Evolutionary conservation across 2,797 vertebrate species (phyloP).

Genomic region (Phoebastria nigripes): DNA sequence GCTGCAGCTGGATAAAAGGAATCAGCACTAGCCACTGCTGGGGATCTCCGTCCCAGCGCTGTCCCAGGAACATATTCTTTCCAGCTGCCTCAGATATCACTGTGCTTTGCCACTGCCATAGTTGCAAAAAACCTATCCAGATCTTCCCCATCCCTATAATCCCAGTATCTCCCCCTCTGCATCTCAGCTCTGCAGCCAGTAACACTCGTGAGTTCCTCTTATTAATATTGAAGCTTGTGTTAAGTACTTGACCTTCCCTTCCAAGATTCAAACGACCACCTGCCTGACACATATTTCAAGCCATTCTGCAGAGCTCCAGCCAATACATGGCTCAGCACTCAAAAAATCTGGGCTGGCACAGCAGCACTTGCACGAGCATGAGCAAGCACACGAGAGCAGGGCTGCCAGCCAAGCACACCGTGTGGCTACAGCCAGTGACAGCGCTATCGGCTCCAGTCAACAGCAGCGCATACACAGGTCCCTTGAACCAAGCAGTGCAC

Average conservation of each 20-base stretch:
- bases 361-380: neutral
- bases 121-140: neutral
- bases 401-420: neutral
- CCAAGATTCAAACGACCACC: neutral
- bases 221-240: neutral
- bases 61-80: neutral
- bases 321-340: neutral
- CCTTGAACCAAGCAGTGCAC: neutral
- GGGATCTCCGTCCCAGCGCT: neutral
- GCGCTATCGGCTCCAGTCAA: fast-evolving
- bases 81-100: neutral
- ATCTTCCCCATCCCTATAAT: neutral
- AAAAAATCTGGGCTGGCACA: neutral
- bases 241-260: neutral
- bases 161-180: neutral
- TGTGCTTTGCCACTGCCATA: neutral
- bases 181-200: neutral
- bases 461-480: neutral
- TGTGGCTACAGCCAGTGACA: fast-evolving
- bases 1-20: neutral
- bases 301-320: neutral
- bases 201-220: neutral
- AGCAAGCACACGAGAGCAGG: neutral
- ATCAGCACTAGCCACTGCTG: neutral
- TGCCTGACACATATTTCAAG: neutral